These are phyloP conservation scores for Drosophila melanica DNA, from an alignment of 1,140 invertebrate species.

Conservation along the genomic window DNA sequence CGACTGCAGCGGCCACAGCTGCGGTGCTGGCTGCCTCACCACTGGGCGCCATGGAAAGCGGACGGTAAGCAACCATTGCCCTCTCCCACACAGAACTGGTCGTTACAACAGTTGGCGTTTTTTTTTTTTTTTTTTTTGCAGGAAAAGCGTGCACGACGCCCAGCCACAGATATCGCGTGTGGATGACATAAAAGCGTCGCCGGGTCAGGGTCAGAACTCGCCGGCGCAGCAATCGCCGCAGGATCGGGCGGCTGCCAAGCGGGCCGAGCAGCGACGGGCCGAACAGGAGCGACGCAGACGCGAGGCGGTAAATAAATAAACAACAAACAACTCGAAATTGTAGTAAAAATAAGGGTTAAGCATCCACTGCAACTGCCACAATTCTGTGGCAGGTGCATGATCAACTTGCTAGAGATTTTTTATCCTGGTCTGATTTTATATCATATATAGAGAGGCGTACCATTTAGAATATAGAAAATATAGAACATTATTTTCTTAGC, in stretches of 20 bases:
- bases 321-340: neutral
- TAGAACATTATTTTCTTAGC: too few relatives aligned
- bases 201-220: constrained; percentile 83
- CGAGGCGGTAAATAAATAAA: constrained; percentile 91
- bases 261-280: constrained; percentile 90
- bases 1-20: constrained; percentile 55
- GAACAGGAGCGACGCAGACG: constrained; percentile 95
- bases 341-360: too few relatives aligned
- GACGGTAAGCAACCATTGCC: constrained; percentile 53
- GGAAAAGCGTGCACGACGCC: constrained; percentile 85
- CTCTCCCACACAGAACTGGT: neutral
- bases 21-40: constrained; percentile 66
- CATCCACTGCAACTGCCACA: too few relatives aligned
- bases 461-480: too few relatives aligned
- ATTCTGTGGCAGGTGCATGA: too few relatives aligned
- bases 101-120: too few relatives aligned
- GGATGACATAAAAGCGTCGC: constrained; percentile 86
- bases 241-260: constrained; percentile 89
- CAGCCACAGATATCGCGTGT: constrained; percentile 82
- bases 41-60: constrained; percentile 78
- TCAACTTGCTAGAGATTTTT: too few relatives aligned
- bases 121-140: constrained; percentile 48
- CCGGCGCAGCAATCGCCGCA: constrained; percentile 87
- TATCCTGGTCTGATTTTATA: too few relatives aligned
- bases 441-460: too few relatives aligned